Base-by-base conservation (phyloP, 2,797 vertebrate species). In the Melanotaenia trifasciata region DNA sequence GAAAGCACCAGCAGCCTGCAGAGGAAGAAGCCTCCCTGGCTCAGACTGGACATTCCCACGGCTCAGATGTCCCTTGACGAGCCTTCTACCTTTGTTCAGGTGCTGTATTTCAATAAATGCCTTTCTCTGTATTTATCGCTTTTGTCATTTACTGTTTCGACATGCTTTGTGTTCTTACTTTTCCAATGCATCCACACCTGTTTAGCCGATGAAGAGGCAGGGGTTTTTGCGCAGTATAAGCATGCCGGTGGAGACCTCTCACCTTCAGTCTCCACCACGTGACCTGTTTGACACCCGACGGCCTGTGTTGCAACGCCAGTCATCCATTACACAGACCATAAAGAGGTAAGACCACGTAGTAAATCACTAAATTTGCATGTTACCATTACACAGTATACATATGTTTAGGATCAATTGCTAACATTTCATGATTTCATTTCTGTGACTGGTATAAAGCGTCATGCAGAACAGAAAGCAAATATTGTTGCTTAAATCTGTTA, bases 251-350 rank as follows among this genome's bases (percentile, higher is more conserved):
- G 98, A 99, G 90, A 94, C 94, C 5, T 94, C 92, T 64, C 96
- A 95, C 3, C 92, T 94, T 30, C 92, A 94, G 26, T 96, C 98
- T 7, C 95, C 96, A 0, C 94, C 92, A 3, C 92, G 92, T 0
- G 94, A 95, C 70, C 57, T 93, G 59, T 92, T 95, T 5, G 97
- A 96, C 67, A 89, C 95, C 75, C 90, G 96, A 50, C 94, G 97
- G 75, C 94, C 94, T 0, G 93, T 85, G 63, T 91, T 99, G 68
- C 98, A 98, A 72, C 95, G 97, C 14, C 98, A 99, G 93, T 96
- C 94, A 9, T 99, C 98, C 53, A 99, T 99, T 93, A 99, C 98
- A 24, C 98, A 99, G 92, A 98, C 97, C 87, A 99, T 99, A 88
- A 97, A 95, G 92, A 98, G 98, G 98, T 99, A 93, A 83, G 75